A percentile compares a stretch with the other conserved stretches of the same genome.
Conservation (phyloP, 2,113 vertebrate genomes). For the Eonycteris spelaea region DNA sequence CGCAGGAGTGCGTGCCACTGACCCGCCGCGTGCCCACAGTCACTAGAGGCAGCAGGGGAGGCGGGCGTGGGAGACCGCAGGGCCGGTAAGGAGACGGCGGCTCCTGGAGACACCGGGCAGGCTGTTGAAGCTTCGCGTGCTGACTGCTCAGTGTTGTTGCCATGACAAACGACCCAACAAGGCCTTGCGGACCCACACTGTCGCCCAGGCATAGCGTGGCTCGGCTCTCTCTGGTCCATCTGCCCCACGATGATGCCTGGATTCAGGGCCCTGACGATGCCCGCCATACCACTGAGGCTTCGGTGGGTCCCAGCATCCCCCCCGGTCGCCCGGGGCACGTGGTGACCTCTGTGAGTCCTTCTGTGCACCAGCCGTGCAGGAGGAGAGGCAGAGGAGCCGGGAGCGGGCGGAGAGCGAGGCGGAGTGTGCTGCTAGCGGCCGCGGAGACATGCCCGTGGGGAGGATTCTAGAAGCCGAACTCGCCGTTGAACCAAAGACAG, state of each 20-base stretch:
- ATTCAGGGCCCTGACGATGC: neutral
- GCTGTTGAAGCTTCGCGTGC: too few relatives aligned
- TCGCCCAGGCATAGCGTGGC: too few relatives aligned
- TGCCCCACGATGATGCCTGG: neutral
- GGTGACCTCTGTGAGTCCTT: neutral
- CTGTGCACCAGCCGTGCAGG: constrained; percentile 90
- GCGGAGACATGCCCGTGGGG: constrained; percentile 96
- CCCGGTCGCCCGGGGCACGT: rapidly evolving
- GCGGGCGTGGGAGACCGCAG: rapidly evolving
- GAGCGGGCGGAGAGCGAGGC: constrained; percentile 91
- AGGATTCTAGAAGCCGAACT: constrained; percentile 96
- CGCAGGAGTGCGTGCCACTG: neutral
- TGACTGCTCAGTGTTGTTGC: neutral
- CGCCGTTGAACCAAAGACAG: constrained; percentile 94
- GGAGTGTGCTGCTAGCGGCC: constrained; percentile 86
- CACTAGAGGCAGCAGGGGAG: neutral
- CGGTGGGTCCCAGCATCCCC: neutral
- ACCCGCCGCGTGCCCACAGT: neutral
- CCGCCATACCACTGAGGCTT: neutral
- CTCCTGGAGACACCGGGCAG: neutral
- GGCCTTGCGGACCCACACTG: too few relatives aligned
- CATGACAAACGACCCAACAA: neutral
- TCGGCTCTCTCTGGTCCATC: neutral
- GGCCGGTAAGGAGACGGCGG: neutral
- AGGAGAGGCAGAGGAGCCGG: constrained; percentile 94